These are phyloP conservation scores for Remorina albescens DNA, from an alignment of 2,797 vertebrate genomes.

Conservation along the genomic window DNA sequence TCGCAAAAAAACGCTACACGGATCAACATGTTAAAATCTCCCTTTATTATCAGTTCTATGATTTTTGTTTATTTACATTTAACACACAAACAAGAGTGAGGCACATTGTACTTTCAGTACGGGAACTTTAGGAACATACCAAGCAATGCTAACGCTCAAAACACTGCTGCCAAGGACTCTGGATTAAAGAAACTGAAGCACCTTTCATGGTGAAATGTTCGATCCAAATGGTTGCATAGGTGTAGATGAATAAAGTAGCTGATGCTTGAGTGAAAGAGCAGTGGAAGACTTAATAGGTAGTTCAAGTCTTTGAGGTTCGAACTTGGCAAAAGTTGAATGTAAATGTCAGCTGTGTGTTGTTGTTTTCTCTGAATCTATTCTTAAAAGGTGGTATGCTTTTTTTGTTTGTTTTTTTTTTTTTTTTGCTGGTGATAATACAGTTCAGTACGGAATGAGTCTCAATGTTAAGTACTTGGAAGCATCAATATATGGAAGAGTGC, in stretches of 20 bases:
- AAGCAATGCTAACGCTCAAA: slow-evolving; percentile 49
- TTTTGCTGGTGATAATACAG: slow-evolving; percentile 76
- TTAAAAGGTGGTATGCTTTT: slow-evolving; percentile 12
- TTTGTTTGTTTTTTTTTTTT: neutral
- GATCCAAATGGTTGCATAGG: slow-evolving; percentile 79
- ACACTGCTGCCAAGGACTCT: slow-evolving; percentile 42
- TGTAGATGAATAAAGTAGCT: slow-evolving; percentile 60
- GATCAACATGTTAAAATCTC: slow-evolving; percentile 66
- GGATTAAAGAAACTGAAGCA: slow-evolving; percentile 55
- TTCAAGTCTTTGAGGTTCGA: slow-evolving; percentile 70
- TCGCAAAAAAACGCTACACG: slow-evolving; percentile 27
- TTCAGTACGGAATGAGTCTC: slow-evolving; percentile 50
- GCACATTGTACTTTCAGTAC: slow-evolving; percentile 74
- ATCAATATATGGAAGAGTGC: slow-evolving; percentile 45
- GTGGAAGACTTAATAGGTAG: slow-evolving; percentile 67
- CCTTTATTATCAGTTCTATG: slow-evolving; percentile 74
- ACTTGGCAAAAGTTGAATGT: slow-evolving; percentile 32
- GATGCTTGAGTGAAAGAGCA: slow-evolving; percentile 42
- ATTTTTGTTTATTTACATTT: slow-evolving; percentile 74
- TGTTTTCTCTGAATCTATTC: slow-evolving; percentile 9
- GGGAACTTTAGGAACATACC: slow-evolving; percentile 31
- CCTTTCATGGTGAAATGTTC: slow-evolving; percentile 51
- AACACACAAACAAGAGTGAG: slow-evolving; percentile 76
- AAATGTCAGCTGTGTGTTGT: slow-evolving; percentile 31
- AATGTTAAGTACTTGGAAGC: slow-evolving; percentile 40